Base-by-base conservation (phyloP, 1,140 invertebrate genomes). In the Mactra quadrangularis region DNA sequence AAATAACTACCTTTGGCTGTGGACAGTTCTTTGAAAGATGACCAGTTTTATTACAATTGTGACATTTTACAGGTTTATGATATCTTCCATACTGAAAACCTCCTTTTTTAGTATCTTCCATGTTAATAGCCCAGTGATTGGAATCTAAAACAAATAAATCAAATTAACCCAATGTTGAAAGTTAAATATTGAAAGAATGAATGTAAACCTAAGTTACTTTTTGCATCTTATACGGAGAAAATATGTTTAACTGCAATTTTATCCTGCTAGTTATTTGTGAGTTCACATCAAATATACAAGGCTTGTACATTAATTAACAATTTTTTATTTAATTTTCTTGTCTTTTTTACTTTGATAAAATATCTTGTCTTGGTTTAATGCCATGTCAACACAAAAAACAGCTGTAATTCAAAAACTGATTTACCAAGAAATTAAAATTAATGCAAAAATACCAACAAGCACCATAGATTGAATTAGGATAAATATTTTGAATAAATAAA, bases 21-120 rank as follows among this genome's bases (percentile, higher is more conserved):
- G 71, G 71, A 31, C 71, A 74, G 35, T 74, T 74, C 55, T 74
- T 74, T 22, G 71, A 74, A 25, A 74, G 71, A 74, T 74, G 71
- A 17, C 71, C 71, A 27, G 35, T 53, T 57, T 74, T 11, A 29
- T 74, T 53, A 59, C 71, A 74, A n/a, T 74, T 57, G 53, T 74
- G 38, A 33, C 71, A 74, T 25, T 33, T 17, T n/a, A 74, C 38
- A 41, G 35, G 53, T 47, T 57, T 74, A n/a, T 35, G 33, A 29
- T 64, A 64, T n/a, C 60, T 33, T 31, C 3, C 60, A n/a, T 64
- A 17, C 11, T 19, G 3, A 50, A 41, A 3, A 2, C 15, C 13
- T 27, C 11, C 22, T 38, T 22, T 31, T 25, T 64, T 19, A n/a
- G 33, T 74, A 33, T 74, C 71, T 41, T 57, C 71, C 41, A 17